Percentiles rank a stretch among this genome's conserved stretches.
Conservation (phyloP, 2,888 invertebrate genomes). For the Thelaira solivaga region DNA sequence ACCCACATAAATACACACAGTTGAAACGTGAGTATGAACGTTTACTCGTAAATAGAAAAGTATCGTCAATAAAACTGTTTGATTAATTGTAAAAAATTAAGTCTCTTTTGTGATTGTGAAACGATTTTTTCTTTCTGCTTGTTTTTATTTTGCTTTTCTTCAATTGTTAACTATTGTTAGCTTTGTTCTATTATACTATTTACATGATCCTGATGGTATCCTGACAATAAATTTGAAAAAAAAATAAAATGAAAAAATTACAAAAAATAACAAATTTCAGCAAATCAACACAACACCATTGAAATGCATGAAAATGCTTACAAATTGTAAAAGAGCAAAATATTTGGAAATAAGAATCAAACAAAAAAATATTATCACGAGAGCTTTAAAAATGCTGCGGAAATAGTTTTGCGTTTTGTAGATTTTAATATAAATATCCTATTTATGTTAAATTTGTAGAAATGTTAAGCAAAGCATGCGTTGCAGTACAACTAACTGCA, state of each 20-base stretch:
- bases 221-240: slow-evolving; percentile 25
- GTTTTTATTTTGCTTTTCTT: neutral
- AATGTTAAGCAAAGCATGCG: no score
- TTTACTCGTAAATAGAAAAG: neutral
- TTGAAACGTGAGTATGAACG: neutral
- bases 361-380: slow-evolving; percentile 14
- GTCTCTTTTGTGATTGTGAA: slow-evolving; percentile 31
- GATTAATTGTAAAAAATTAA: slow-evolving; percentile 50
- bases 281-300: slow-evolving; percentile 59
- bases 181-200: slow-evolving; percentile 42
- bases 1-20: neutral
- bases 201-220: slow-evolving; percentile 54
- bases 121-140: neutral
- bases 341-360: neutral
- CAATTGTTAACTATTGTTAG: slow-evolving; percentile 17
- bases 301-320: slow-evolving; percentile 29
- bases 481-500: no score
- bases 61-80: slow-evolving; percentile 42
- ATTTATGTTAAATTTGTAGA: neutral
- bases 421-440: slow-evolving; percentile 12
- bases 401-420: neutral
- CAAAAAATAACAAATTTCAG: slow-evolving; percentile 25
- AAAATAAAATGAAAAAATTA: neutral
- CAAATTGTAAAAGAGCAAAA: neutral
- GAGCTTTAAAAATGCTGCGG: slow-evolving; percentile 10